A percentile compares a stretch with the other conserved stretches of the same genome.
Evolutionary conservation across 2,113 vertebrate species (phyloP).

Genomic region (Antechinus flavipes): DNA sequence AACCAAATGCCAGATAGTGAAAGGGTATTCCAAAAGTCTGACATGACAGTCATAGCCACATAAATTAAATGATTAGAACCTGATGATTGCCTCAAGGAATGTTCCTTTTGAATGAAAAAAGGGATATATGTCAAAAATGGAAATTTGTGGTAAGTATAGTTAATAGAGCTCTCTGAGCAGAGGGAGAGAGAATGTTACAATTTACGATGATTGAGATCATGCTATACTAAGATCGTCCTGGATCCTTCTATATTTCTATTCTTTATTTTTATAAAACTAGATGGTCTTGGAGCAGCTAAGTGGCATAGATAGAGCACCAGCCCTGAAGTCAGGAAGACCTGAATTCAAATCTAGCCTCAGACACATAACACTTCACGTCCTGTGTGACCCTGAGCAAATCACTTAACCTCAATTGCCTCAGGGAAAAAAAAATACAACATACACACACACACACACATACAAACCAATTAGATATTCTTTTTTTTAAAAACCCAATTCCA

Average conservation of each 20-base stretch:
- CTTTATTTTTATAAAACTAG: too few species aligned
- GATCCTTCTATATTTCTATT: neutral
- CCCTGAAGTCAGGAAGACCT: too few species aligned
- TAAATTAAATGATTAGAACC: constrained; percentile 47
- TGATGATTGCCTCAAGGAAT: neutral
- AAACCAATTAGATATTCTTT: too few species aligned
- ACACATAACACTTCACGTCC: too few species aligned
- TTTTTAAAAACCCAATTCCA: neutral
- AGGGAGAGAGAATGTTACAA: neutral
- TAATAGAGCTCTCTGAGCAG: constrained; percentile 38
- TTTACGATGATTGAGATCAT: neutral
- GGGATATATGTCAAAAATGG: constrained; percentile 40
- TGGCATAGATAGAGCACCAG: too few species aligned
- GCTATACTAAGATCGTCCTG: neutral
- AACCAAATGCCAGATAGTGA: constrained; percentile 34
- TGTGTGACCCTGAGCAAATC: too few species aligned
- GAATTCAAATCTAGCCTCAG: too few species aligned
- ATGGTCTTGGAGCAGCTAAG: too few species aligned
- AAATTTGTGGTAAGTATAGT: constrained; percentile 60
- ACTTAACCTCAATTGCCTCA: too few species aligned
- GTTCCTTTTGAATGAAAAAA: neutral
- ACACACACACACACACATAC: too few species aligned
- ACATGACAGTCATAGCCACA: neutral
- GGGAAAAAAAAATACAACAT: too few species aligned
- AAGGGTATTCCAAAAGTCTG: constrained; percentile 33